Evolutionary conservation across 2,797 vertebrate genomes (phyloP), one percentile per base, ranked within the genome.

Genomic region (Chloroceryle inda): DNA sequence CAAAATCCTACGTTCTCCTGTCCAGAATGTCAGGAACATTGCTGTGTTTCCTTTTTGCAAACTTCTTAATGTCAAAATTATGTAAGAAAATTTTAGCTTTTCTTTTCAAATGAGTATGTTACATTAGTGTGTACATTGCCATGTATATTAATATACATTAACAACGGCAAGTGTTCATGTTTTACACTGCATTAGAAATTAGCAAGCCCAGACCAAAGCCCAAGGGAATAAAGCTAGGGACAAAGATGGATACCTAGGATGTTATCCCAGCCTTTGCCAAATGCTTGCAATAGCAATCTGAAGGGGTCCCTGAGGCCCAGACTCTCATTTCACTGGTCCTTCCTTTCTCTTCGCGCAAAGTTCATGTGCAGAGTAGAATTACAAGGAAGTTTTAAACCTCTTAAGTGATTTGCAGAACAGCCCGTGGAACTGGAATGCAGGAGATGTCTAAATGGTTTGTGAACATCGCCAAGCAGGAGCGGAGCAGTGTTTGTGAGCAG

Each of bases 331-430:
- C 81, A 72, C 91, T 66, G 86, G 91, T 87, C 91, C 64, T 95
- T 91, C 86, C 81, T 69, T 89, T 85, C 86, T 75, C 90, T 95
- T 83, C 69, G 29, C 77, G 78, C 90, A 81, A 78, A 96, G 92
- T 94, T 94, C 94, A 92, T 15, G 92, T 88, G 90, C 87, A 95
- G 96, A 96, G 89, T 96, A 94, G 91, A 95, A 85, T 94, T 96
- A 93, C 93, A 89, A 95, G 89, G 94, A 95, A 95, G 93, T 88
- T 88, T 95, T 95, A 96, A 95, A 88, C 83, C 88, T 95, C 94
- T 94, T 88, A 92, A 95, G 81, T 92, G 88, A 85, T 95, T 93
- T 93, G 77, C 95, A 87, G 92, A 93, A 22, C 63, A 90, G 91
- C 26, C 94, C 82, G 80, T 50, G 85, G 67, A 67, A 44, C 74